These are phyloP conservation scores for Balaeniceps rex DNA, from an alignment of 2,113 vertebrate species.

Conservation along the genomic window DNA sequence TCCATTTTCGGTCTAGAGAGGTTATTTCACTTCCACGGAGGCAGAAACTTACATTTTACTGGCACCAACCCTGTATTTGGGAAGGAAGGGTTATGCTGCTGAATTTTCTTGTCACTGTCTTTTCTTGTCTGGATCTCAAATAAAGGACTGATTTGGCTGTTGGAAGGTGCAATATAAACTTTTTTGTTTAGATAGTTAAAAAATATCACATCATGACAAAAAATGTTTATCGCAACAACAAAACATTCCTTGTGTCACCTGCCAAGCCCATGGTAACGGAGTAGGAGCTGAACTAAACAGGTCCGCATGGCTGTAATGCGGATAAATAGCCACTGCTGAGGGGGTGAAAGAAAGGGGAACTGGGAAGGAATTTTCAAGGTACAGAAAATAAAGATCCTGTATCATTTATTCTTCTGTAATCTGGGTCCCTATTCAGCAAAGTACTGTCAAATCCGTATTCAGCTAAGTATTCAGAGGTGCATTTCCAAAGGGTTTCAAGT, in stretches of 20 bases:
- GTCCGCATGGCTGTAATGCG: rapidly evolving
- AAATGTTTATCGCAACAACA: background rate
- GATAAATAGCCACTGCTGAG: background rate
- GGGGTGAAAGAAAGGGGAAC: background rate
- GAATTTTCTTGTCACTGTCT: background rate
- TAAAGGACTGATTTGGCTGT: background rate
- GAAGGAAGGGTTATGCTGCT: background rate
- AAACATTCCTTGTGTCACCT: background rate
- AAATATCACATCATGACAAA: background rate
- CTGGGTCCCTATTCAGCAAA: background rate
- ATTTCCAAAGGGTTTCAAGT: background rate
- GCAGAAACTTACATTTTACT: background rate
- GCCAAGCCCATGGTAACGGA: rapidly evolving
- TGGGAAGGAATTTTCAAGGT: background rate
- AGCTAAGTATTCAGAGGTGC: background rate
- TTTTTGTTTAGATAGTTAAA: background rate
- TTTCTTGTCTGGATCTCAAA: background rate
- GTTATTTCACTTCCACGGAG: background rate
- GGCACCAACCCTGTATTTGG: background rate
- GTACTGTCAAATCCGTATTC: background rate
- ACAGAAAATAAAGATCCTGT: background rate
- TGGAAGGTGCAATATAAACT: background rate
- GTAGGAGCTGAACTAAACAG: background rate
- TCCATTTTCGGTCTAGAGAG: background rate
- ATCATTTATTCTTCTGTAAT: background rate